phyloP scores from a whole-genome alignment of 2,888 invertebrate species.

The Acanthosepion pharaonis region DNA sequence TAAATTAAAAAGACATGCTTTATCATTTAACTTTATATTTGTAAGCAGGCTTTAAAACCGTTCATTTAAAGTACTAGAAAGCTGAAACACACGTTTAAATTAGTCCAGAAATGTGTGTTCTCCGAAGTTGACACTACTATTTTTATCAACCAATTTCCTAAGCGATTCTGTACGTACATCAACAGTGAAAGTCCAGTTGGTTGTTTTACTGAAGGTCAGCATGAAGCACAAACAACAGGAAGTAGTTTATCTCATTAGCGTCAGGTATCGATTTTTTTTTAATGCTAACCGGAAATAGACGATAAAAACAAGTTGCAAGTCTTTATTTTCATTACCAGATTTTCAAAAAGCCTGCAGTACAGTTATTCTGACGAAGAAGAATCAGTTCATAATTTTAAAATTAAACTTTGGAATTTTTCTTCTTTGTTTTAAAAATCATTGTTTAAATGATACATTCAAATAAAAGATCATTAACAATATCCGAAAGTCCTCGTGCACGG shows the following conservation, averaged over 20 bases:
- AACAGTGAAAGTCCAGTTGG: neutral
- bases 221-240: slow-evolving; percentile 24
- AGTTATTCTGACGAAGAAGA: too few species aligned
- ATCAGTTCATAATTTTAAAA: neutral
- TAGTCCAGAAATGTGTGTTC: too few species aligned
- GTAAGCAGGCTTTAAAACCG: too few species aligned
- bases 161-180: neutral
- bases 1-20: too few species aligned
- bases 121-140: neutral
- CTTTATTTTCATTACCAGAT: neutral
- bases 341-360: neutral
- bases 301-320: neutral
- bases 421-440: neutral
- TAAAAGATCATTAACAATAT: neutral
- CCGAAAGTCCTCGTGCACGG: neutral
- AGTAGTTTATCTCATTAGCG: neutral
- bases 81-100: too few species aligned
- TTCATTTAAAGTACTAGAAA: too few species aligned
- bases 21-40: too few species aligned
- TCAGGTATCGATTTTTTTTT: neutral
- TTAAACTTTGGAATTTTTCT: neutral
- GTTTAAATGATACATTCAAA: too few species aligned
- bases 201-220: neutral
- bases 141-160: neutral
- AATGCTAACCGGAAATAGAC: neutral